These are phyloP conservation scores for Eledone cirrhosa DNA, from an alignment of 2,888 invertebrate species.

Conservation along the genomic window DNA sequence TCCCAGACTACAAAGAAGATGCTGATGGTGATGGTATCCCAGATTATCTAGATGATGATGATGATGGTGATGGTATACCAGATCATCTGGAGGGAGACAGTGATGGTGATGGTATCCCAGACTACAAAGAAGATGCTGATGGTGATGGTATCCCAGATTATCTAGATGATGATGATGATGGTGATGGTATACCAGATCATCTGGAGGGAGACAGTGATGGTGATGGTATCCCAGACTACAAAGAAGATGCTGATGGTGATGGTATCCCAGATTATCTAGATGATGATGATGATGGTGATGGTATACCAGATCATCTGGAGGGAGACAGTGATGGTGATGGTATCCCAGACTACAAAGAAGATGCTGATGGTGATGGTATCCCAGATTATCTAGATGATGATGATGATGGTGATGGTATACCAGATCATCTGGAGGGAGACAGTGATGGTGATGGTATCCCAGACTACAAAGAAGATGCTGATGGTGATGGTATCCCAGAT, in stretches of 20 bases:
- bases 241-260: slow-evolving; percentile 45
- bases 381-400: slow-evolving; percentile 42
- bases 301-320: slow-evolving; percentile 45
- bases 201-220: slow-evolving; percentile 54
- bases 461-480: slow-evolving; percentile 45
- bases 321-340: slow-evolving; percentile 39
- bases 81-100: slow-evolving; percentile 44
- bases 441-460: slow-evolving; percentile 50
- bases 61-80: slow-evolving; percentile 52
- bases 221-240: slow-evolving; percentile 56
- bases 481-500: slow-evolving; percentile 52
- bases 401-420: slow-evolving; percentile 46
- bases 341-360: slow-evolving; percentile 41
- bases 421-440: slow-evolving; percentile 40
- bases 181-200: slow-evolving; percentile 58
- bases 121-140: slow-evolving; percentile 54
- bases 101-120: slow-evolving; percentile 46
- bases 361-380: slow-evolving; percentile 49
- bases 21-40: slow-evolving; percentile 39
- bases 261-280: slow-evolving; percentile 45
- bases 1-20: slow-evolving; percentile 49
- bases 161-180: slow-evolving; percentile 37
- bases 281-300: slow-evolving; percentile 37
- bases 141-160: slow-evolving; percentile 53
- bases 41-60: slow-evolving; percentile 35